Percentiles rank a stretch among this genome's conserved stretches.
Conservation (phyloP, 1,140 invertebrate genomes). For the Cyclargus thomasi region DNA sequence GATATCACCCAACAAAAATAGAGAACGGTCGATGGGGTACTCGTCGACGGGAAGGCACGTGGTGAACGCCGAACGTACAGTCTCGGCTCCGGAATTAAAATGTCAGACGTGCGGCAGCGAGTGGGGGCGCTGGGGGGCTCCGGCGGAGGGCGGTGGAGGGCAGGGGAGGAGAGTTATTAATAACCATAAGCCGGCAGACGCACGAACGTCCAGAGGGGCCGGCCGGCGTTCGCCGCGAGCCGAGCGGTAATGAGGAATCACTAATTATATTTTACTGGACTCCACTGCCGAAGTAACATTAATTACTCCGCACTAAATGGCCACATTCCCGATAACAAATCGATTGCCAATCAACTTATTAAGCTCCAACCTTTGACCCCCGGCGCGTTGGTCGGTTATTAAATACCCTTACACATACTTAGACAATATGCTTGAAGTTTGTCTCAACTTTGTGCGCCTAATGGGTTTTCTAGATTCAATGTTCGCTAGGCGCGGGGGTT, state of each 20-base stretch:
- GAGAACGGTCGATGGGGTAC: constrained; percentile 49
- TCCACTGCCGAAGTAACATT: constrained; percentile 59
- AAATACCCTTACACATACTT: neutral
- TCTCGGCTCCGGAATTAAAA: constrained; percentile 70
- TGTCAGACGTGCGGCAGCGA: constrained; percentile 67
- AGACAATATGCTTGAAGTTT: neutral
- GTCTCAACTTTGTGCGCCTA: neutral
- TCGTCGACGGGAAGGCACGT: constrained; percentile 55
- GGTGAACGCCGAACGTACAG: constrained; percentile 54
- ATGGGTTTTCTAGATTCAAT: neutral
- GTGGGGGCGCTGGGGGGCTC: constrained; percentile 34
- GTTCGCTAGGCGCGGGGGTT: constrained; percentile 45
- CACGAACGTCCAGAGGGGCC: constrained; percentile 72
- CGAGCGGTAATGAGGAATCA: constrained; percentile 72
- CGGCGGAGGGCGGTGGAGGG: constrained; percentile 42
- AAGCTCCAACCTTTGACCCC: neutral
- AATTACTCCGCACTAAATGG: constrained; percentile 33
- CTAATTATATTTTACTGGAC: constrained; percentile 75
- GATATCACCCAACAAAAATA: constrained; percentile 21
- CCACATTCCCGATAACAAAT: constrained; percentile 5
- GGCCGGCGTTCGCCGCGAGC: constrained; percentile 25
- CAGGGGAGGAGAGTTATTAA: constrained; percentile 71
- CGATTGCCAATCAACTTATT: neutral
- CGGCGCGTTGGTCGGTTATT: neutral
- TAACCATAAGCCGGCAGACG: constrained; percentile 73